Base-by-base conservation (phyloP, 2,797 vertebrate genomes). In the Protonibea diacanthus region DNA sequence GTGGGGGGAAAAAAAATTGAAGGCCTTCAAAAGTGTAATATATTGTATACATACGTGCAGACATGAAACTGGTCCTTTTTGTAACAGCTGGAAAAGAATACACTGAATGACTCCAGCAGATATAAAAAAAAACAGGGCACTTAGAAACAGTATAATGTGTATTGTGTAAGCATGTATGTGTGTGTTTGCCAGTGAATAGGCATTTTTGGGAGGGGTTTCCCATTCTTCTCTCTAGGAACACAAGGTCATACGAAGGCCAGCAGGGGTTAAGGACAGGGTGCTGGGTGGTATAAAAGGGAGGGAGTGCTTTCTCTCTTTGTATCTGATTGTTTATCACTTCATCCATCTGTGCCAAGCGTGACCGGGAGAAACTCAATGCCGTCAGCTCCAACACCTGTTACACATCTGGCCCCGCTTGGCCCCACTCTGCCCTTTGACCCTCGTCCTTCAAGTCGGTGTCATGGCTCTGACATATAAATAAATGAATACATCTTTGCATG, bases 261-360 rank as follows among this genome's bases (percentile, higher is more conserved):
- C 63, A 12, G 80, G 15, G 78, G 78, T 81, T 63, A 82, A 76
- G 76, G 53, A 78, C 67, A 56, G 76, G 74, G 45, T 71, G 76
- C 51, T 38, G 21, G 57, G 20, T 23, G 49, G 68, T 18, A 59
- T 71, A 64, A 77, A 72, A 81, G 52, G 71, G 48, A 81, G 76
- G 58, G 57, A 70, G 11, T 82, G 78, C 84, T 89, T 88, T 86
- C 72, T 72, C 45, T 77, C 69, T 78, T 83, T 79, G 58, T 45
- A 78, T 74, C 29, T 27, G 68, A 20, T 66, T 94, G 86, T 92
- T 95, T 86, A 85, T 82, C 80, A 78, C 83, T 88, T 66, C 79
- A 88, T 80, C 81, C 81, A 57, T 89, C 78, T 85, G 87, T 76
- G 86, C 66, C 51, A 68, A 69, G 82, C 75, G 76, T 74, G 84